Conservation (phyloP, 2,888 invertebrate species). For the Dysmachus trigonus region DNA sequence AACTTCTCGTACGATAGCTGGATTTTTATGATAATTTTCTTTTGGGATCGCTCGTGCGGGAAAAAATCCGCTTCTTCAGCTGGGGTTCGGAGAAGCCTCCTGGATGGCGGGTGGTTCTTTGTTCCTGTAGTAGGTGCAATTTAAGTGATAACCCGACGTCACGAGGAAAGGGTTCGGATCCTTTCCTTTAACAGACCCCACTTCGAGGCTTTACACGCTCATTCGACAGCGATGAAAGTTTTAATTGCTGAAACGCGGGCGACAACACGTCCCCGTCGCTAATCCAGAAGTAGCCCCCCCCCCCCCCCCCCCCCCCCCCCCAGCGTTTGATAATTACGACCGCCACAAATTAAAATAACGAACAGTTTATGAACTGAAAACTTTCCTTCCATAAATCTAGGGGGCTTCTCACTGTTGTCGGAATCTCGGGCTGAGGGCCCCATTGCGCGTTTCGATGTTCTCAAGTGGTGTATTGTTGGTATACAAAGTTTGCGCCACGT, state of each 20-base stretch:
- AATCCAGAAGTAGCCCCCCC: background rate
- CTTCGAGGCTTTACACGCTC: background rate
- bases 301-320: too few species aligned
- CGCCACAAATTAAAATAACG: conserved; percentile 25
- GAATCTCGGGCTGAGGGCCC: background rate
- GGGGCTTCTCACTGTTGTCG: background rate
- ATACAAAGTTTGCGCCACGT: background rate
- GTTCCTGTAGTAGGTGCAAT: background rate
- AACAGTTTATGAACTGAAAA: conserved; percentile 18
- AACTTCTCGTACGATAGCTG: background rate
- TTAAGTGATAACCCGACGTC: background rate
- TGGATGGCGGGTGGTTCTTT: background rate
- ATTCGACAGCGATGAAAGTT: background rate
- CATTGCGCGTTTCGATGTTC: background rate
- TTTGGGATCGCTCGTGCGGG: background rate
- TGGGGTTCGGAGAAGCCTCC: too few species aligned
- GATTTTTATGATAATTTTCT: background rate
- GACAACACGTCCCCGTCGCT: background rate
- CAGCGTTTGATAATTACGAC: background rate
- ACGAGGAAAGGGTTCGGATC: background rate
- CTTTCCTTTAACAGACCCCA: background rate
- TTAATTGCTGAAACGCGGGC: background rate
- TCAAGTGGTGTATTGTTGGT: background rate
- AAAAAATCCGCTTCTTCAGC: background rate
- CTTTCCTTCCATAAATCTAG: conserved; percentile 1